Conservation (phyloP, 1,140 invertebrate species). For the Mya arenaria region DNA sequence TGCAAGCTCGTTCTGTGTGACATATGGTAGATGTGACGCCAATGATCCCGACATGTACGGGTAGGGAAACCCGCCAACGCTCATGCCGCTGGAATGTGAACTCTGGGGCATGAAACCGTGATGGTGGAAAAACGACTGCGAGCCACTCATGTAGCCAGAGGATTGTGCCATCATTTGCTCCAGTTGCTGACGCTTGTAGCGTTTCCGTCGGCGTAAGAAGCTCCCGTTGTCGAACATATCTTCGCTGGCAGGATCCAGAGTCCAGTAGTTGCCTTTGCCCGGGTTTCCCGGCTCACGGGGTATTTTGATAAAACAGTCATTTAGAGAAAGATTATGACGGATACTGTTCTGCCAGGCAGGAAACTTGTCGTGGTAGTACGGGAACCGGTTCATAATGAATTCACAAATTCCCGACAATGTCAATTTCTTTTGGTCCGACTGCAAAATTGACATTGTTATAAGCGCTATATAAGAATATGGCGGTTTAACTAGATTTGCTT, state of each 20-base stretch:
- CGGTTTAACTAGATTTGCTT: conserved; percentile 88
- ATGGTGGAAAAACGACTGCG: conserved; percentile 73
- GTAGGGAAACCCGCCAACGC: conserved; percentile 65
- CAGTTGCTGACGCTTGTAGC: conserved; percentile 93
- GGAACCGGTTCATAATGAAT: conserved; percentile 99
- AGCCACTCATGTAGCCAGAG: conserved; percentile 72
- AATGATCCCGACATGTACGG: conserved; percentile 69
- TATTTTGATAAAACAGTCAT: conserved; percentile 99
- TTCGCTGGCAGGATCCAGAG: conserved; percentile 96
- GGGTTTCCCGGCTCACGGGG: conserved; percentile 98
- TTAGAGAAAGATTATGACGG: conserved; percentile 97
- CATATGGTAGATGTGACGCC: conserved; percentile 63
- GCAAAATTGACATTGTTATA: conserved; percentile 98
- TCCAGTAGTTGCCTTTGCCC: conserved; percentile 99
- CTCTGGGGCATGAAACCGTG: conserved; percentile 54
- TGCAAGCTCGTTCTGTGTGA: conserved; percentile 57
- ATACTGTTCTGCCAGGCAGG: conserved; percentile 91
- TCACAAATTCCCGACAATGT: conserved; percentile 99
- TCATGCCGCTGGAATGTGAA: conserved; percentile 64
- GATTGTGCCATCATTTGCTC: conserved; percentile 69
- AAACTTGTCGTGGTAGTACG: conserved; percentile 82
- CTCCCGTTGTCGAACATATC: conserved; percentile 99
- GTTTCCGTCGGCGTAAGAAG: conserved; percentile 95
- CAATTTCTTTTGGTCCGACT: conserved; percentile 97
- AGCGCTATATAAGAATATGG: conserved; percentile 99